Percentiles rank a stretch among this genome's conserved stretches.
Evolutionary conservation across 2,888 invertebrate species (phyloP).

Genomic region (Meiosimyza decipiens): DNA sequence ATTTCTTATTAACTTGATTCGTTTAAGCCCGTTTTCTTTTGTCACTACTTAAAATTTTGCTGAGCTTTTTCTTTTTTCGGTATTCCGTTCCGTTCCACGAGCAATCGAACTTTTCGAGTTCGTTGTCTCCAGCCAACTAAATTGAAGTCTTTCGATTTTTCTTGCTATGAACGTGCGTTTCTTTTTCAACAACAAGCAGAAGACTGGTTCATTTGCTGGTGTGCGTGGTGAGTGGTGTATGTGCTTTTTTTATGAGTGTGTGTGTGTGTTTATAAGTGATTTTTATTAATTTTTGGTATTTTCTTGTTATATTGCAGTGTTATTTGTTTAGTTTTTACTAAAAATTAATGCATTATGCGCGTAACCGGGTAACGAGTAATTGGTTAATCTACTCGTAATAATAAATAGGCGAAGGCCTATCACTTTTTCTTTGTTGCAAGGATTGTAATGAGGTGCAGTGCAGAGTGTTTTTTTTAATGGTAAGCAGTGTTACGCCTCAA

Average conservation of each 20-base stretch:
- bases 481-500: too few relatives aligned
- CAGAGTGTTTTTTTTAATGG: too few relatives aligned
- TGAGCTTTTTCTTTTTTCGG: slow-evolving; percentile 9
- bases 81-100: slow-evolving; percentile 40
- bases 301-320: not conserved
- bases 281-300: not conserved
- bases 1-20: slow-evolving; percentile 6
- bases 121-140: slow-evolving; percentile 67
- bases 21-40: slow-evolving; percentile 13
- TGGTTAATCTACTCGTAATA: too few relatives aligned
- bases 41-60: not conserved
- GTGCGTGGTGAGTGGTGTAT: slow-evolving; percentile 8
- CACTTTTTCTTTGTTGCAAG: too few relatives aligned
- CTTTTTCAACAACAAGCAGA: slow-evolving; percentile 24
- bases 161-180: slow-evolving; percentile 52
- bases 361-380: too few relatives aligned
- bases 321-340: too few relatives aligned
- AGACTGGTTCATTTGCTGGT: not conserved
- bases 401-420: too few relatives aligned
- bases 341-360: too few relatives aligned
- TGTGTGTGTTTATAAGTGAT: slow-evolving; percentile 26
- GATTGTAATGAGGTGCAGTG: too few relatives aligned
- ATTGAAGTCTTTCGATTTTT: slow-evolving; percentile 66
- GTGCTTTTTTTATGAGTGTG: slow-evolving; percentile 3
- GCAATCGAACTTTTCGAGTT: slow-evolving; percentile 61